A percentile compares a stretch with the other conserved stretches of the same genome.
phyloP scores from a whole-genome alignment of 2,888 invertebrate genomes.

The Stenodema calcarata region DNA sequence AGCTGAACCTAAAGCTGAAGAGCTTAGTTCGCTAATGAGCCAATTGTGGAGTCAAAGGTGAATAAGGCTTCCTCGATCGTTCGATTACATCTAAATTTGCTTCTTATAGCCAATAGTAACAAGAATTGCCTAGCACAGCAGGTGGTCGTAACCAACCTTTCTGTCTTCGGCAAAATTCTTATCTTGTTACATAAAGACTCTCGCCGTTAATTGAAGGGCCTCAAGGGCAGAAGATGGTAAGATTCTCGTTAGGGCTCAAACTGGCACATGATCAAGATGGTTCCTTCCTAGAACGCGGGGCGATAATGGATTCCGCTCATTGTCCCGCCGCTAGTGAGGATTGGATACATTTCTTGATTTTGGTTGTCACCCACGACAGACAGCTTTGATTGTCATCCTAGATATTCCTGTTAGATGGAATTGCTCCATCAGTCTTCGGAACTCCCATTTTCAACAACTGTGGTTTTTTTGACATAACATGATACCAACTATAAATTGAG shows the following conservation, averaged over 20 bases:
- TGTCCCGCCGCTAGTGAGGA: constrained; percentile 2
- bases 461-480: too few relatives aligned
- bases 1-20: not conserved
- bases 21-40: not conserved
- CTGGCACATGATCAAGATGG: constrained; percentile 6
- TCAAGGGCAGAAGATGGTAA: not conserved
- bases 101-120: not conserved
- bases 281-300: constrained; percentile 24
- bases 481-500: too few relatives aligned
- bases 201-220: constrained; percentile 26
- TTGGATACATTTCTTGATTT: not conserved
- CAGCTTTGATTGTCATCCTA: not conserved
- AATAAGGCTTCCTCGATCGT: not conserved
- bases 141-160: not conserved
- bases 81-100: not conserved
- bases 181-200: constrained; percentile 29
- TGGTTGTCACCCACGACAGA: not conserved
- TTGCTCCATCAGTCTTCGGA: too few relatives aligned
- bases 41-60: not conserved
- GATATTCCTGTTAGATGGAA: too few relatives aligned
- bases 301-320: constrained; percentile 29
- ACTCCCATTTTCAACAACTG: too few relatives aligned
- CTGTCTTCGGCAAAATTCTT: not conserved
- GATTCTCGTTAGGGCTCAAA: constrained; percentile 23
- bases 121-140: not conserved